Evolutionary conservation across 2,797 vertebrate genomes (phyloP), one percentile per base, ranked within the genome.

Genomic region (Anomalospiza imberbis): DNA sequence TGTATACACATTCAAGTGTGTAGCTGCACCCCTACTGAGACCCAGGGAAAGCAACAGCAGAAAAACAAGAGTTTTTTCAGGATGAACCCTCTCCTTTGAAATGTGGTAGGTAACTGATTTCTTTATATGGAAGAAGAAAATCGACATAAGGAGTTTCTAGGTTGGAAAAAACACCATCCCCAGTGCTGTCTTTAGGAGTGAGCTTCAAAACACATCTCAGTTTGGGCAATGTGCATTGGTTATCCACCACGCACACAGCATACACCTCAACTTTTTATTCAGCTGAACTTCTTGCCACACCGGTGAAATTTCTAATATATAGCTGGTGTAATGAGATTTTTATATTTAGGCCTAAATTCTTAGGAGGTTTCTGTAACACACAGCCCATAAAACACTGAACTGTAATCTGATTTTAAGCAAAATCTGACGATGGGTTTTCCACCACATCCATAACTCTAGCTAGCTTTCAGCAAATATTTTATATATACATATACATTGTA

Each of bases 91-190:
- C 92, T 77, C 70, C 65, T 94, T 96, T 94, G 77, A 86, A 95
- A 93, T 79, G 77, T 75, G 71, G 77, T 77, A 80, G 91, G 85
- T 83, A 42, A 89, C 67, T 72, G 88, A 68, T 93, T 90, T 90
- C 61, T 91, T 89, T 95, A 65, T 85, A 68, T 76, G 50, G 47
- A 72, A 85, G 61, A 61, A 91, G 88, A 86, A 93, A 96, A 96
- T 91, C 31, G 18, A 71, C 87, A 71, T 55, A 79, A 67, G 44
- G 47, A 38, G 45, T 79, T 91, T 85, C 68, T 82, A 67, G 61
- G 13, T 31, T 91, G 65, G 72, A 58, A 74, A 76, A 91, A 91
- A 21, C 38, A 51, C 65, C 32, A 16, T 85, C 24, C 40, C 22
- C 31, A n/a, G 18, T 44, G 61, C 58, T 89, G 47, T 91, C n/a